Percentiles rank a stretch among this genome's conserved stretches.
Evolutionary conservation across 2,888 invertebrate species (phyloP).

Genomic region (Busseola fusca): DNA sequence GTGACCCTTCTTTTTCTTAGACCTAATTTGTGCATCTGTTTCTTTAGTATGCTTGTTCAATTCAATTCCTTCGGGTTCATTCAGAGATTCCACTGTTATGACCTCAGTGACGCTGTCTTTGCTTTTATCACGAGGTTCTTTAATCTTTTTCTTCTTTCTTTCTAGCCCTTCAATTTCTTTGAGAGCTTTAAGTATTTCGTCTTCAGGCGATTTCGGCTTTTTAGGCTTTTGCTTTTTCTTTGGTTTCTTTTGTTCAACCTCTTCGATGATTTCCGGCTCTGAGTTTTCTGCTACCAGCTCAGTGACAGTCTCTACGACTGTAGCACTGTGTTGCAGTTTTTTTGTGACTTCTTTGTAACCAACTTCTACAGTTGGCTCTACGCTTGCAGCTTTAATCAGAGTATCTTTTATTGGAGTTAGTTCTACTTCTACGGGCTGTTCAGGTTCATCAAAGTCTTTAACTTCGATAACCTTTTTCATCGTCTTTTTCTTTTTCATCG

Average conservation of each 20-base stretch:
- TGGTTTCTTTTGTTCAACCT: slow-evolving; percentile 72
- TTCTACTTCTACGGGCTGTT: slow-evolving; percentile 61
- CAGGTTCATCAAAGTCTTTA: slow-evolving; percentile 80
- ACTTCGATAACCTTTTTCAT: slow-evolving; percentile 82
- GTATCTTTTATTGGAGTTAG: slow-evolving; percentile 39
- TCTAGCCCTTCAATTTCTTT: slow-evolving; percentile 83
- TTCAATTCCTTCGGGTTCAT: slow-evolving; percentile 33
- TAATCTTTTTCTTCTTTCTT: slow-evolving; percentile 77
- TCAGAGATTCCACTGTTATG: slow-evolving; percentile 28
- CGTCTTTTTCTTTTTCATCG: slow-evolving; percentile 80
- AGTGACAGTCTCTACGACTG: slow-evolving; percentile 73
- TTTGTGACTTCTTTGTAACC: slow-evolving; percentile 67
- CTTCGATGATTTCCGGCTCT: slow-evolving; percentile 60
- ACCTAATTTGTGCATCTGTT: slow-evolving; percentile 59
- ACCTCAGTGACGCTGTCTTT: slow-evolving; percentile 63
- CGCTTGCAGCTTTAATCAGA: slow-evolving; percentile 28
- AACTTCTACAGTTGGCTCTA: slow-evolving; percentile 34
- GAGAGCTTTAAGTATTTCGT: slow-evolving; percentile 83
- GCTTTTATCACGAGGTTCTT: slow-evolving; percentile 70
- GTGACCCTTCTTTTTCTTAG: slow-evolving; percentile 70
- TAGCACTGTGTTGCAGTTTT: slow-evolving; percentile 77
- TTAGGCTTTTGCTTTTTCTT: slow-evolving; percentile 83
- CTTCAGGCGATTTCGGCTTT: slow-evolving; percentile 76
- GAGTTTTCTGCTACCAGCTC: slow-evolving; percentile 65
- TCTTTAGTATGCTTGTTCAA: slow-evolving; percentile 43